phyloP scores from a whole-genome alignment of 2,888 invertebrate genomes.

The Cyclophora albipunctata region DNA sequence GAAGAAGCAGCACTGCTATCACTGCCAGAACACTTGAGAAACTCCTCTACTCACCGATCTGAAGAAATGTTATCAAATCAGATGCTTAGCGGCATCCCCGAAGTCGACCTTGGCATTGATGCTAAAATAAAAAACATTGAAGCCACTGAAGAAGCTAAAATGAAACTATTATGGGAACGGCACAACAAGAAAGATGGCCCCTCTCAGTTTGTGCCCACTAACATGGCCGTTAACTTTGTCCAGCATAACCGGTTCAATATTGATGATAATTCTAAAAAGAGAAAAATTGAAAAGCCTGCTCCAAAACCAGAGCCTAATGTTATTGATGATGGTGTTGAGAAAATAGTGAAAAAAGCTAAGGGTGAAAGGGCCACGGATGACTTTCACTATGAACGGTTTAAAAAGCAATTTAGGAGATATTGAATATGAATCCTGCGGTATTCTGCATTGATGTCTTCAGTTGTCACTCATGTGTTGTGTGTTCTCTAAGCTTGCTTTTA shows the following conservation, averaged over 20 bases:
- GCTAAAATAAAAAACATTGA: conserved; percentile 99
- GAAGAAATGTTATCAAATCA: conserved; percentile 99
- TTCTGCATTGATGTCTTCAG: too few species aligned
- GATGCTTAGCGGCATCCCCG: conserved; percentile 99
- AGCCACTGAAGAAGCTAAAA: conserved; percentile 98
- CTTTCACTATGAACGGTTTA: conserved; percentile 97
- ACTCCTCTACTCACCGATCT: conserved; percentile 88
- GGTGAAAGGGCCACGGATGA: conserved; percentile 97
- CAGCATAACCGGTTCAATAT: conserved; percentile 98
- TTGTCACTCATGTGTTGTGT: too few species aligned
- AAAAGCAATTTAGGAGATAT: conserved; percentile 94
- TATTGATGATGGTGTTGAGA: conserved; percentile 64
- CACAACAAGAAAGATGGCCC: conserved; percentile 94
- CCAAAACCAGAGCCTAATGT: conserved; percentile 49
- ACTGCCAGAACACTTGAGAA: conserved; percentile 90
- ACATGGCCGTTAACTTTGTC: conserved; percentile 98
- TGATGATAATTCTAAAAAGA: conserved; percentile 79
- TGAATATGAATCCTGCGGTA: conserved; percentile 37
- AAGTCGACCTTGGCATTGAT: conserved; percentile 99
- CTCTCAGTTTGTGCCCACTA: conserved; percentile 96
- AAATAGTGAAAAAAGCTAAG: conserved; percentile 79
- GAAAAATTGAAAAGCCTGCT: conserved; percentile 73
- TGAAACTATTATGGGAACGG: conserved; percentile 90
- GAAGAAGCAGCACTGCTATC: conserved; percentile 93
- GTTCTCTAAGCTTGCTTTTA: too few species aligned